Evolutionary conservation across 2,113 vertebrate species (phyloP), one percentile per base, ranked within the genome.

Genomic region (Lamprotornis superbus): DNA sequence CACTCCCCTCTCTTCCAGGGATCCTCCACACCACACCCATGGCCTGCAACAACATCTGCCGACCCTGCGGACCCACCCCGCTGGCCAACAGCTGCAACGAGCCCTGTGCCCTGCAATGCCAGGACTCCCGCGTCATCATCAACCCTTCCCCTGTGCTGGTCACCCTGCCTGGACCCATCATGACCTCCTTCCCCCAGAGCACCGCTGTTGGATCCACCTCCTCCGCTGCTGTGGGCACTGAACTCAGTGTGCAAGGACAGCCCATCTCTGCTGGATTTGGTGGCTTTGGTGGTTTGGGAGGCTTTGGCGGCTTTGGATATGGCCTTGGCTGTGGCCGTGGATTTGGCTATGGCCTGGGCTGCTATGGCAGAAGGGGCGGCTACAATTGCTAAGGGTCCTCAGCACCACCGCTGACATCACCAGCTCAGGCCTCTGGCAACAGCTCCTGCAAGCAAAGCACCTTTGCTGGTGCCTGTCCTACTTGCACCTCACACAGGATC

Each of bases 391-490:
- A 7, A 74, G 24, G 17, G 0, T 2, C 7, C 12, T 20, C 1
- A 1, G 15, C 50, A 33, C 5, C 50, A 42, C 4, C 2, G 2
- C 2, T 59, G 20, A 37, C 27, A 15, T 5, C 74, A 76, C 13
- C 40, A 28, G 18, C 53, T 46, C 14, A 2, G 3, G 14, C 0
- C 8, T 30, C 42, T 47, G n/a, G 6, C 25, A 23, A 14, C 12
- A 49, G 9, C n/a, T 24, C 4, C 16, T 28, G 5, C 23, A 7
- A 6, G 3, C 5, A n/a, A n/a, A 15, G 11, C 3, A 37, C 10
- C 7, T 9, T 0, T 0, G 2, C 14, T 47, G 9, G 5, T 8
- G 4, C 2, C 25, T 1, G 0, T 2, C 9, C 7, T 42, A 2
- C 7, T 23, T 37, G 15, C 15, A 13, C 25, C 33, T 37, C 33